Conservation (phyloP, 2,888 invertebrate genomes). For the Dusona sp. region DNA sequence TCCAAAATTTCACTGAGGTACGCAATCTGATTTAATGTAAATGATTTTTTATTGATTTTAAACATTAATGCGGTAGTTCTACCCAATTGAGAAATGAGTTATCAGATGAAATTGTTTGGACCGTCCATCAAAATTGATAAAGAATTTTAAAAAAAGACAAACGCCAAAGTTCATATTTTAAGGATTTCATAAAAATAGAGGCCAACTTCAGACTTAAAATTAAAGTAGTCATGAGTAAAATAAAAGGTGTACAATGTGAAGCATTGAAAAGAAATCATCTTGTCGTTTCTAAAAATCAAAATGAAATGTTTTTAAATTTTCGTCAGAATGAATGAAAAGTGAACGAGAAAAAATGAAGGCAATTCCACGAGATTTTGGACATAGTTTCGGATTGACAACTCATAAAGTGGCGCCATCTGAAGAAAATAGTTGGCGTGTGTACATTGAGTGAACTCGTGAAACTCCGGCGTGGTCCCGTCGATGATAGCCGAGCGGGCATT, state of each 20-base stretch:
- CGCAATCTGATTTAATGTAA: neutral
- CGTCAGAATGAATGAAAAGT: neutral
- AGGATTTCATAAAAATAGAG: neutral
- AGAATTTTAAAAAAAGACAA: neutral
- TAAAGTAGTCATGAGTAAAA: neutral
- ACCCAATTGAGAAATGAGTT: neutral
- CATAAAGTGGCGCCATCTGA: conserved; percentile 74
- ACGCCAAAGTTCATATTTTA: neutral
- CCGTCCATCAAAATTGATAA: neutral
- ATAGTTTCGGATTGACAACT: neutral
- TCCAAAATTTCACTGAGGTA: neutral
- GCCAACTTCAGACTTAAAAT: neutral
- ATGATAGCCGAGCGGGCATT: conserved; percentile 81
- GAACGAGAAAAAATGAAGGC: neutral
- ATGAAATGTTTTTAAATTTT: neutral
- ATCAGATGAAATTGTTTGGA: neutral
- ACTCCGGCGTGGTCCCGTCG: conserved; percentile 67
- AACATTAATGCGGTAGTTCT: neutral
- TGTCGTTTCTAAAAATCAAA: neutral
- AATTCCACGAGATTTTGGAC: neutral
- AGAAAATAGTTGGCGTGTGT: conserved; percentile 64
- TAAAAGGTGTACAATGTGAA: neutral
- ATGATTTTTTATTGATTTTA: neutral
- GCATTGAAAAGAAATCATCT: neutral
- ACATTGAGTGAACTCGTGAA: conserved; percentile 55